Base-by-base conservation (phyloP, 2,797 vertebrate genomes). In the Steatocranus sp. region DNA sequence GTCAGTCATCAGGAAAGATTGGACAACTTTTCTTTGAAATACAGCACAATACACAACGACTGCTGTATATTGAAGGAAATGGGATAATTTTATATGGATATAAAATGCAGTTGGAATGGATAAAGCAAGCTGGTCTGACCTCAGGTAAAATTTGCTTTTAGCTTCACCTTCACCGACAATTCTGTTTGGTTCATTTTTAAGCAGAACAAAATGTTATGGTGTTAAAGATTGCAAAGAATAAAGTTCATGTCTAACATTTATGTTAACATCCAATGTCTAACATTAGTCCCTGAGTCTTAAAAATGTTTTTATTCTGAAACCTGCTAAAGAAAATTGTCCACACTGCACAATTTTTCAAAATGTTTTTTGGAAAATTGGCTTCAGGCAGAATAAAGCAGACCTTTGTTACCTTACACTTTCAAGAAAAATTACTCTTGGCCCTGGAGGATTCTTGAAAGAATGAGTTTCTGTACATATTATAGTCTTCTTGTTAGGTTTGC, bases 1-100 rank as follows among this genome's bases (percentile, higher is more conserved):
- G 87, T 87, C 91, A 89, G 78, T 82, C 85, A 91, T 87, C 81
- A 83, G 84, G 58, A 86, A 83, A 81, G 80, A 79, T 32, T 77
- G 78, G 49, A 27, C 11, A 82, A 89, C 75, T 76, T 90, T 83
- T 63, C 48, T 11, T 18, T 56, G 15, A 73, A 73, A 48, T 32
- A 48, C 17, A 49, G 43, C 41, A 73, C 23, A 73, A 30, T 18
- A 48, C 17, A 48, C 41, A 48, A 49, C 5, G 7, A n/a, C 10
- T 12, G 18, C 10, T 73, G 68, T 3, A 7, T 23, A 53, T 3
- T 1, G 5, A 54, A 78, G 6, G 32, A 66, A 7, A 46, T 15
- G 7, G n/a, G 15, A 56, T 38, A 11, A 78, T 17, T n/a, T 23
- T 23, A 73, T 18, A 8, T 54, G 38, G 4, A 27, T 53, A 27